Evolutionary conservation across 2,113 vertebrate genomes (phyloP).

Genomic region (Donacobius atricapilla): DNA sequence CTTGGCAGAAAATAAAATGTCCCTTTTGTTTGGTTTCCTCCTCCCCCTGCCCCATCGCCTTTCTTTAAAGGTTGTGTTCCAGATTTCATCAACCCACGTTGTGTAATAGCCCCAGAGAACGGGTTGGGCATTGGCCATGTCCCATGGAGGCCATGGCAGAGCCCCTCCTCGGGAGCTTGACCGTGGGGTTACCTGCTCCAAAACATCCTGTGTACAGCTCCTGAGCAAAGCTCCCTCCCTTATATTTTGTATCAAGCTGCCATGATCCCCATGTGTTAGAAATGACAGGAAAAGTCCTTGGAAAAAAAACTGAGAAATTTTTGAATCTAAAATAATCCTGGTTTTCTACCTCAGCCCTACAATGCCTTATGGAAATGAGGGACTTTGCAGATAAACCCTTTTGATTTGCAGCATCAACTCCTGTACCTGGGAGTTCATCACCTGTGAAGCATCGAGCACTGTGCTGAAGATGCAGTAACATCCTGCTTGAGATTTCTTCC

Average conservation of each 20-base stretch:
- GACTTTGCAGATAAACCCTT: not conserved
- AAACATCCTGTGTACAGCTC: not conserved
- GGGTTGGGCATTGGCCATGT: not conserved
- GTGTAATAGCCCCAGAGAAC: not conserved
- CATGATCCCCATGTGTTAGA: not conserved
- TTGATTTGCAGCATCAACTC: not conserved
- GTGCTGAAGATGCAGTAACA: not conserved
- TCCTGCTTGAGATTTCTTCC: not conserved
- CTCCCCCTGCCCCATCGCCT: slow-evolving; percentile 37
- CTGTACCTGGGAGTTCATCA: not conserved
- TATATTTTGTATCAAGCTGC: not conserved
- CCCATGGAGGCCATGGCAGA: not conserved
- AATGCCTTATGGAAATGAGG: not conserved
- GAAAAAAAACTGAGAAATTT: not conserved
- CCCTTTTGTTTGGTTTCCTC: slow-evolving; percentile 61
- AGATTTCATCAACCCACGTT: slow-evolving; percentile 52
- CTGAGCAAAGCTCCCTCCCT: not conserved
- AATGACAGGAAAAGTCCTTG: not conserved
- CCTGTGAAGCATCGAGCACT: not conserved
- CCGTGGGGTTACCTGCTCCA: not conserved
- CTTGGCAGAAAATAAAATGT: slow-evolving; percentile 68
- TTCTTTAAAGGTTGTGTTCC: slow-evolving; percentile 55
- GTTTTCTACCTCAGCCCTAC: not conserved
- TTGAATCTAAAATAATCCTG: not conserved
- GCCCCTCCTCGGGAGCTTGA: not conserved